Percentiles rank a stretch among this genome's conserved stretches.
Evolutionary conservation across 2,888 invertebrate species (phyloP).

Genomic region (Himalopsyche kuldschensis): DNA sequence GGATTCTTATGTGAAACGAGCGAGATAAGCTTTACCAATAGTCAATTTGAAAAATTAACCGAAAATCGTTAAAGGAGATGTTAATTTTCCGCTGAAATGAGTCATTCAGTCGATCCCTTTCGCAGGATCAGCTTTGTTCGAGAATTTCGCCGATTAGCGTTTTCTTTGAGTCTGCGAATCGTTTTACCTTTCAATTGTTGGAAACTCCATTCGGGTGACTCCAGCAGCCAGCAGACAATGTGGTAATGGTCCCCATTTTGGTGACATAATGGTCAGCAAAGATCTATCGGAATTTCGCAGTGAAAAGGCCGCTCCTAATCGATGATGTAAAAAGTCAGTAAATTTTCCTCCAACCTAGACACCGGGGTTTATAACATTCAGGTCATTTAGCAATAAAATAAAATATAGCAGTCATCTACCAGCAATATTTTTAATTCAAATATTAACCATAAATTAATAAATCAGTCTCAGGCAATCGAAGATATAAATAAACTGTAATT

Average conservation of each 20-base stretch:
- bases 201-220: not conserved
- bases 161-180: conserved; percentile 13
- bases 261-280: conserved; percentile 15
- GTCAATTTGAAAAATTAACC: not conserved
- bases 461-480: no score
- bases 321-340: not conserved
- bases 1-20: no score
- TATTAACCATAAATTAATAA: no score
- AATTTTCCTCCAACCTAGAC: not conserved
- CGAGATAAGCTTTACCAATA: no score
- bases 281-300: not conserved
- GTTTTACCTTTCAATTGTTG: conserved; percentile 15
- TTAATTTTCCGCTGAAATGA: conserved; percentile 10
- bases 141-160: conserved; percentile 18
- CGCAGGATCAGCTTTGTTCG: not conserved
- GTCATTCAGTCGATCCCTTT: conserved; percentile 8
- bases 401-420: no score
- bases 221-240: conserved; percentile 16
- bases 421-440: no score
- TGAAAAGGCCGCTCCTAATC: not conserved
- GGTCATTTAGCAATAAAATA: not conserved
- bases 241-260: conserved; percentile 18
- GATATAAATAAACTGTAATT: no score
- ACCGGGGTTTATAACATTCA: not conserved
- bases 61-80: not conserved